phyloP scores from a whole-genome alignment of 2,888 invertebrate genomes.

The Sinopyrophorus schimmeli region DNA sequence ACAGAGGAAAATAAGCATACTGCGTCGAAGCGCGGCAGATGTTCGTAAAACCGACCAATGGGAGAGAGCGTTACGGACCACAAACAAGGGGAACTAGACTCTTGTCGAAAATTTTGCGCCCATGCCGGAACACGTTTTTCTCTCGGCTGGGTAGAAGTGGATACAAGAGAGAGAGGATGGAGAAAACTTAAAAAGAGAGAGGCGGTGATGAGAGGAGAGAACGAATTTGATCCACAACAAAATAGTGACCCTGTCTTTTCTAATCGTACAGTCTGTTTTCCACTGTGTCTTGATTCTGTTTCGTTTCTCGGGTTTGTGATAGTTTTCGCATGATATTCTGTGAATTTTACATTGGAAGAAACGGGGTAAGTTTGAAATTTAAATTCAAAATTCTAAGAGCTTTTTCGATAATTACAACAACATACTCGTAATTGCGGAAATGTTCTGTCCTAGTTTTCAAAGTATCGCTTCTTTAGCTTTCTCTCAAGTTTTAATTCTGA shows the following conservation, averaged over 20 bases:
- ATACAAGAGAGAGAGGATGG: constrained; percentile 56
- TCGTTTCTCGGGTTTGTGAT: constrained; percentile 48
- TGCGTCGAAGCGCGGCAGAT: constrained; percentile 33
- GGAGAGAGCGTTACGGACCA: constrained; percentile 44
- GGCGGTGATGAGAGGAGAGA: constrained; percentile 57
- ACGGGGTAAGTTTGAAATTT: constrained; percentile 55
- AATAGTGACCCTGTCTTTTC: constrained; percentile 57
- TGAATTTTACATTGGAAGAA: constrained; percentile 38
- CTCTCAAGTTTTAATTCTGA: constrained; percentile 25
- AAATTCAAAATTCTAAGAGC: neutral
- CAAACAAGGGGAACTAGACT: constrained; percentile 46
- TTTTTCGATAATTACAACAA: constrained; percentile 6
- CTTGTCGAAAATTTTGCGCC: constrained; percentile 40
- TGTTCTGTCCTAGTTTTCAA: constrained; percentile 39
- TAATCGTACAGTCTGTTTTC: constrained; percentile 57
- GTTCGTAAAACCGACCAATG: constrained; percentile 42
- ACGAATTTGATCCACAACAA: constrained; percentile 60
- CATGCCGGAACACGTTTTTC: constrained; percentile 42
- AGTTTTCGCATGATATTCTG: constrained; percentile 51
- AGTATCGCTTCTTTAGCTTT: constrained; percentile 35
- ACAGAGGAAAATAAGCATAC: constrained; percentile 13
- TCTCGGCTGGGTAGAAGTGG: constrained; percentile 51
- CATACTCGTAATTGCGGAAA: constrained; percentile 38
- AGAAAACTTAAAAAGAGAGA: constrained; percentile 56
- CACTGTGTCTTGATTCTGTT: constrained; percentile 52